Conservation (phyloP, 2,888 invertebrate species). For the Cinara cedri region DNA sequence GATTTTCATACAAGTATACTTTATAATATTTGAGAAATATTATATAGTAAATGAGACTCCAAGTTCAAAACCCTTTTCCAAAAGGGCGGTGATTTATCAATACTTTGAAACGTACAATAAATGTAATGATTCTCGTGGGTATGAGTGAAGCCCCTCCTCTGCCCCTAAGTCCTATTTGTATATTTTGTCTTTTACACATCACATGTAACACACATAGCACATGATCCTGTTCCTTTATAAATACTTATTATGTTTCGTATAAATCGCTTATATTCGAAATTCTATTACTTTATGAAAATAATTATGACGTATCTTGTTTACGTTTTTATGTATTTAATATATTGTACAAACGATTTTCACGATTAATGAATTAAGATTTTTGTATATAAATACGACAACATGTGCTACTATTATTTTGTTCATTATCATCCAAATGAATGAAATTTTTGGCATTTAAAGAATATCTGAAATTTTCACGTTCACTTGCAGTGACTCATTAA, state of each 20-base stretch:
- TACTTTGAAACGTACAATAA: too few relatives aligned
- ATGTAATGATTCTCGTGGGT: too few relatives aligned
- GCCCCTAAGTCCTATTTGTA: too few relatives aligned
- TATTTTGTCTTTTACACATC: too few relatives aligned
- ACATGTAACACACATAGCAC: too few relatives aligned
- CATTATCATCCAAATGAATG: not conserved
- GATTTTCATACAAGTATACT: too few relatives aligned
- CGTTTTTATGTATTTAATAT: not conserved
- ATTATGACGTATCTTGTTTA: not conserved
- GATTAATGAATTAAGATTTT: not conserved
- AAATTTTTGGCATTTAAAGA: not conserved
- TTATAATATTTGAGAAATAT: too few relatives aligned
- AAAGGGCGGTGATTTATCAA: too few relatives aligned
- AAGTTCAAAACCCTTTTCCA: too few relatives aligned
- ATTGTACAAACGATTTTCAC: not conserved
- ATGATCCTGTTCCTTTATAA: not conserved
- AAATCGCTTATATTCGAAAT: not conserved
- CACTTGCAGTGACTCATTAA: too few relatives aligned
- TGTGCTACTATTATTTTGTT: slow-evolving; percentile 1
- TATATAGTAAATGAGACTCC: too few relatives aligned
- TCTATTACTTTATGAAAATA: not conserved
- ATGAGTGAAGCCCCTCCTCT: too few relatives aligned
- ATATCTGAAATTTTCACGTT: not conserved
- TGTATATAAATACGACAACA: not conserved
- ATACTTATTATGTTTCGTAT: not conserved